Evolutionary conservation across 2,888 invertebrate species (phyloP).

Genomic region (Lacanobia wlatinum): DNA sequence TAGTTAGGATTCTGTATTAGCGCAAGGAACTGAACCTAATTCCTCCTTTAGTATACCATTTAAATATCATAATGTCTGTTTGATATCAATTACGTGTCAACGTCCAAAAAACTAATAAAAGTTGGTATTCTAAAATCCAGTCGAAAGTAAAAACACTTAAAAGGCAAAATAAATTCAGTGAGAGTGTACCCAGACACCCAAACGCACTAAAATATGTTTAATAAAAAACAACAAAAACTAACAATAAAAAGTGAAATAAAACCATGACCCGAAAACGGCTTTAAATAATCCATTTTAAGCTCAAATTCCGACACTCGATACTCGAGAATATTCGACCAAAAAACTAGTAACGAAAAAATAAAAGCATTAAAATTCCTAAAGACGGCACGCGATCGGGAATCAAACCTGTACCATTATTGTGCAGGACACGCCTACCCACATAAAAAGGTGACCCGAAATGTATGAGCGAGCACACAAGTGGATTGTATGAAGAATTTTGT

Average conservation of each 20-base stretch:
- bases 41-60: too few relatives aligned
- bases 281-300: constrained; percentile 54
- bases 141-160: not conserved
- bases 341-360: constrained; percentile 66
- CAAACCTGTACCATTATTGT: constrained; percentile 84
- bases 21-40: too few relatives aligned
- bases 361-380: constrained; percentile 79
- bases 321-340: constrained; percentile 60
- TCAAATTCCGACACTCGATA: constrained; percentile 68
- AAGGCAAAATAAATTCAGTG: not conserved
- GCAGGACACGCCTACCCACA: constrained; percentile 79
- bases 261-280: constrained; percentile 20
- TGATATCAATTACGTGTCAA: too few relatives aligned
- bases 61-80: too few relatives aligned
- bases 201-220: not conserved
- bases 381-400: constrained; percentile 85
- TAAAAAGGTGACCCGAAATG: constrained; percentile 74
- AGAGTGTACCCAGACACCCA: constrained; percentile 4
- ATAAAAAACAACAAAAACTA: constrained; percentile 7
- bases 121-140: not conserved
- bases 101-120: not conserved
- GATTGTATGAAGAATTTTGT: constrained; percentile 7
- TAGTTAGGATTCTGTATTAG: too few relatives aligned
- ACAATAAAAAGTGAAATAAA: constrained; percentile 7
- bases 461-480: constrained; percentile 62